Conservation (phyloP, 2,113 vertebrate species). For the Podilymbus podiceps region DNA sequence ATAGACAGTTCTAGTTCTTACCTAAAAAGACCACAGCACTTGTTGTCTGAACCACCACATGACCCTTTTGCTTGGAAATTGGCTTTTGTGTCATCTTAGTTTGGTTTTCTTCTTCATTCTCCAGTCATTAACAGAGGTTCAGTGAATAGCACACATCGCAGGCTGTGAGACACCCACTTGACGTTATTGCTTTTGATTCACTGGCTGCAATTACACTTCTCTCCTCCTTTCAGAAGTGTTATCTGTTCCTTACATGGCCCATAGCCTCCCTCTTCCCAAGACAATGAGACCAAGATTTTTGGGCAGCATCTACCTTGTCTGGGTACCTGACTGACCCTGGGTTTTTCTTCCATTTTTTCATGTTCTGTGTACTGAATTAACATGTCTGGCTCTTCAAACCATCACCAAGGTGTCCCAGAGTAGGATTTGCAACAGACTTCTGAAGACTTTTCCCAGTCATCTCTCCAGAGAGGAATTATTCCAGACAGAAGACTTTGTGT, state of each 20-base stretch:
- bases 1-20: neutral
- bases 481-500: neutral
- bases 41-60: neutral
- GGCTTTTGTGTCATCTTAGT: neutral
- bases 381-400: neutral
- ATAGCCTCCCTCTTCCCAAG: neutral
- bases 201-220: neutral
- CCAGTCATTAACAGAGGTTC: neutral
- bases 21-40: too few relatives aligned
- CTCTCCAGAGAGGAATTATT: neutral
- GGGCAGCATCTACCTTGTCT: neutral
- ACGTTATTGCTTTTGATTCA: neutral
- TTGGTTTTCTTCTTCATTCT: neutral
- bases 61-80: neutral
- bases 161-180: neutral
- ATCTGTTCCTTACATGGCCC: neutral
- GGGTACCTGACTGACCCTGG: neutral
- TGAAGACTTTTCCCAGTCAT: neutral
- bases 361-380: neutral
- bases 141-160: neutral
- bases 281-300: neutral
- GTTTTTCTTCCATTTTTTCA: neutral
- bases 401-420: neutral
- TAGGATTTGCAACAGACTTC: neutral
- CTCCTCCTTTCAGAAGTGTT: neutral